phyloP scores from a whole-genome alignment of 2,113 vertebrate genomes.

The Falcunculus frontatus region DNA sequence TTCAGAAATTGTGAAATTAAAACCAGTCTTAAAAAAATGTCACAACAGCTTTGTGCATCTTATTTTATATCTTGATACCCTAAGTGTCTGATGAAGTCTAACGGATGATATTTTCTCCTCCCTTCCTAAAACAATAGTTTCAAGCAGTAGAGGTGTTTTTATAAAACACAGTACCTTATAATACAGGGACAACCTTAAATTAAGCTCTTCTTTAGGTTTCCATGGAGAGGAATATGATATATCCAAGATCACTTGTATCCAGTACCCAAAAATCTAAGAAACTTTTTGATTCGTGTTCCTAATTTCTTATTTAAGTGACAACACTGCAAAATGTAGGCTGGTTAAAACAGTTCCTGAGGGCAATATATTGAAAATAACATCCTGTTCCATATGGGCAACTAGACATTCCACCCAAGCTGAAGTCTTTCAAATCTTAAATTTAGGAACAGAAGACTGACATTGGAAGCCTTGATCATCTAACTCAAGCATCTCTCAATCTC shows the following conservation, averaged over 20 bases:
- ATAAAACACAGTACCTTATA: not conserved
- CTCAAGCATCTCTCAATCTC: not conserved
- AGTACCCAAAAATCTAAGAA: not conserved
- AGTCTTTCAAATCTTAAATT: not conserved
- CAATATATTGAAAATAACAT: not conserved
- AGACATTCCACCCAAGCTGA: not conserved
- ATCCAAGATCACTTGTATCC: not conserved
- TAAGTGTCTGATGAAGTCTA: not conserved
- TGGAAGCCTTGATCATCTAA: not conserved
- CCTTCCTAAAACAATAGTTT: not conserved
- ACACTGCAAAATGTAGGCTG: not conserved
- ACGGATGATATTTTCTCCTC: not conserved
- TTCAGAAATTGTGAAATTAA: not conserved
- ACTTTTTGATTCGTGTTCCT: not conserved
- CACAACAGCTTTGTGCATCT: not conserved
- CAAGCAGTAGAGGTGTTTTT: not conserved
- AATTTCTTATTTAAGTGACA: not conserved
- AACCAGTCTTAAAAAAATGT: not conserved
- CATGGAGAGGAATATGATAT: not conserved
- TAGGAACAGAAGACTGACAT: not conserved
- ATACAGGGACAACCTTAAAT: not conserved
- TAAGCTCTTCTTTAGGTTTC: not conserved
- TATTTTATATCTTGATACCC: not conserved
- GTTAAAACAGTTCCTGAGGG: not conserved
- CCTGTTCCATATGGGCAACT: not conserved